phyloP scores from a whole-genome alignment of 2,113 vertebrate species.

The Phoxinus phoxinus region DNA sequence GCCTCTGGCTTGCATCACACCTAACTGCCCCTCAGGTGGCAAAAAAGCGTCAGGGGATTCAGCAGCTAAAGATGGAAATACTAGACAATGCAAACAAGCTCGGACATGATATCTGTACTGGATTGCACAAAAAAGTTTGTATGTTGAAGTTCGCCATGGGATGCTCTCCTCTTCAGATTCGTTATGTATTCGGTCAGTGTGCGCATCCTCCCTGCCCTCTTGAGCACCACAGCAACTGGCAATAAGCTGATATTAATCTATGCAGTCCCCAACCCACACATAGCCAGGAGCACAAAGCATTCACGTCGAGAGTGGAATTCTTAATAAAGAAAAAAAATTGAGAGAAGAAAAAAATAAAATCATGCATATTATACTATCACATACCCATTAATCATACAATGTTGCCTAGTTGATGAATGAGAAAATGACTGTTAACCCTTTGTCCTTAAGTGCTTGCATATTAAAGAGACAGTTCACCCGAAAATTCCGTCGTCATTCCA shows the following conservation, averaged over 20 bases:
- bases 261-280: constrained; percentile 70
- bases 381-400: constrained; percentile 41
- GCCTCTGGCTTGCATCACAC: constrained; percentile 39
- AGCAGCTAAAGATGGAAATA: constrained; percentile 64
- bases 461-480: constrained; percentile 17
- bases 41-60: constrained; percentile 64
- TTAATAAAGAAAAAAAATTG: background rate
- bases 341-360: background rate
- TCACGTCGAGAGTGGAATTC: constrained; percentile 19
- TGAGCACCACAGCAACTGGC: constrained; percentile 57
- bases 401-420: constrained; percentile 47
- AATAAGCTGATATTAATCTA: constrained; percentile 70
- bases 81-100: constrained; percentile 57
- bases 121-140: constrained; percentile 77
- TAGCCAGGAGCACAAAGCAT: constrained; percentile 40
- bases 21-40: constrained; percentile 55
- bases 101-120: constrained; percentile 68
- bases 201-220: constrained; percentile 59
- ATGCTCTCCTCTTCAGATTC: constrained; percentile 79
- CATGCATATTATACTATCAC: constrained; percentile 29
- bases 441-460: constrained; percentile 70
- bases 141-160: constrained; percentile 50
- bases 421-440: constrained; percentile 73
- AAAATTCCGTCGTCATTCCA: background rate
- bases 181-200: constrained; percentile 84